These are phyloP conservation scores for Gambelia wislizenii DNA, from an alignment of 2,797 vertebrate genomes.

Conservation along the genomic window DNA sequence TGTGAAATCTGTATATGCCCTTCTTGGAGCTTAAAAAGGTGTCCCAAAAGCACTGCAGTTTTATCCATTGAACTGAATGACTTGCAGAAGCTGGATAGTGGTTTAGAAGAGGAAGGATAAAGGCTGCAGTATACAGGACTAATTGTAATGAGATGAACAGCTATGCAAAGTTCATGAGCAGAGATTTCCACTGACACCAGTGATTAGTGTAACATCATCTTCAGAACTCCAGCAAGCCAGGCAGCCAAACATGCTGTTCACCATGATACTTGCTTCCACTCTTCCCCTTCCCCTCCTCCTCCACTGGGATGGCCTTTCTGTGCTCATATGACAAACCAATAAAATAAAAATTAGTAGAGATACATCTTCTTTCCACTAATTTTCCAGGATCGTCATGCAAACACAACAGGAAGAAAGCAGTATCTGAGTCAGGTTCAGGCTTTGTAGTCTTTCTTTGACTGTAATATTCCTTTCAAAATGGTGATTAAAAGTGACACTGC, in stretches of 20 bases:
- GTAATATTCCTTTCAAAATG: too few species aligned
- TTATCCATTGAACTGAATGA: neutral
- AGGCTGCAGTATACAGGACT: neutral
- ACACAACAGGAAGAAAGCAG: neutral
- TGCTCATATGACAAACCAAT: neutral
- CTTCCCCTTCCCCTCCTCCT: neutral
- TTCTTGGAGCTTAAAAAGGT: constrained; percentile 13
- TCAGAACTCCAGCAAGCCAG: neutral
- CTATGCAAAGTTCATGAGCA: too few species aligned
- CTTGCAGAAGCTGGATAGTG: neutral
- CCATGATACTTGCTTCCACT: neutral
- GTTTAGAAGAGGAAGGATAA: neutral
- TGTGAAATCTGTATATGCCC: constrained; percentile 4
- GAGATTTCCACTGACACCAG: too few species aligned
- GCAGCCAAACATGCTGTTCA: neutral
- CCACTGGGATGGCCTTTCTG: too few species aligned
- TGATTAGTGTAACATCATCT: neutral
- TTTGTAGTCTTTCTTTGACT: neutral
- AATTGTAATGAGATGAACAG: too few species aligned
- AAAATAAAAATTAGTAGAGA: neutral
- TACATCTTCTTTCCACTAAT: neutral
- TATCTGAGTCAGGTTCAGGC: neutral
- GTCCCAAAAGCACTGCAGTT: neutral
- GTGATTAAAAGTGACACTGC: too few species aligned
- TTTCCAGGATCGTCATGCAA: neutral